Base-by-base conservation (phyloP, 2,888 invertebrate species). In the Shargacucullia verbasci region DNA sequence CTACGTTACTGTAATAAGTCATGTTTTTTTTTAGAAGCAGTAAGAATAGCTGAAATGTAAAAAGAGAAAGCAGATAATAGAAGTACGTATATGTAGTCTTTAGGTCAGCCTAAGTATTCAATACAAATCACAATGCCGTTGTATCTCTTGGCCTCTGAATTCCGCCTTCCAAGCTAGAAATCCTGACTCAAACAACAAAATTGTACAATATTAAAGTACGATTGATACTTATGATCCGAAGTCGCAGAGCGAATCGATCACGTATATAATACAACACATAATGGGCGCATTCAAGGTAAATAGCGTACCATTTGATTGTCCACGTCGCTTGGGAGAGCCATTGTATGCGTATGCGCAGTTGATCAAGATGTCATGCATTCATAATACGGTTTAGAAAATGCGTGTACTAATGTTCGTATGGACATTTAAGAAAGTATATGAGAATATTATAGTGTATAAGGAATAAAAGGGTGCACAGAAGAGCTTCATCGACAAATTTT, bases 251-350 rank as follows among this genome's bases (percentile, higher is more conserved):
- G 61, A 73, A 74, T 76, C 73, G 69, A 78, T 85, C 85, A 86
- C 85, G 84, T 85, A 75, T 62, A 67, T 68, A 72, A 68, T 67
- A 58, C 53, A 58, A 56, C 41, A 66, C 74, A 76, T 81, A 82
- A 81, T 79, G 65, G 78, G 64, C 31, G 44, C 34, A 59, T 64
- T 75, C 84, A 85, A 86, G 86, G 85, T 78, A 79, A 83, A 73
- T 70, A 59, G 53, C 63, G 60, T 52, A 54, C 55, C 56, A 63
- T 67, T 59, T 56, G 70, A 78, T 82, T 80, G 80, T 81, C 70
- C 61, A 53, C 52, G 55, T 61, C 67, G 67, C 80, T 69, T 49
- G 82, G 79, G 77, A 60, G 71, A 59, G 72, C 73, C 74, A 75
- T 78, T 73, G 66, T 59, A 37, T 60, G 66, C 74, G 69, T 49